Evolutionary conservation across 2,888 invertebrate species (phyloP).

Genomic region (Caenorhabditis macrosperma): DNA sequence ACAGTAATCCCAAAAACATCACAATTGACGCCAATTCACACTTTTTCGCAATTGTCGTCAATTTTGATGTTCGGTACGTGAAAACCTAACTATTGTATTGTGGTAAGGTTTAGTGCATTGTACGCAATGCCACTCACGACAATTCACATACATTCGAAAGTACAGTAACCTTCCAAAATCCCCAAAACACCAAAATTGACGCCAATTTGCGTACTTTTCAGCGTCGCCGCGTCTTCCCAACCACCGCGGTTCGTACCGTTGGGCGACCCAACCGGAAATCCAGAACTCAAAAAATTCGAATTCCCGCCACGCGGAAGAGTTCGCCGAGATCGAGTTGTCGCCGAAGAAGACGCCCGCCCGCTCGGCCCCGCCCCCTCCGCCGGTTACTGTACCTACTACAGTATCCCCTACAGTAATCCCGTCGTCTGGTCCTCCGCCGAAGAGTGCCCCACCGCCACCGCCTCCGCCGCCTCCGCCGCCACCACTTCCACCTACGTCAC

Average conservation of each 20-base stretch:
- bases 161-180: background rate
- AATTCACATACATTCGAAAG: background rate
- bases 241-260: conserved; percentile 48
- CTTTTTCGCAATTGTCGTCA: no score
- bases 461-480: conserved; percentile 50
- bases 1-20: background rate
- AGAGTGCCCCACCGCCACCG: conserved; percentile 20
- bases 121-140: background rate
- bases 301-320: conserved; percentile 24
- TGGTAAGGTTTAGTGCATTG: no score
- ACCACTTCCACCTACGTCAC: conserved; percentile 15
- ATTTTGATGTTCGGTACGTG: background rate
- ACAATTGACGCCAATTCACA: background rate
- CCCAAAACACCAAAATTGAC: background rate
- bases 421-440: background rate
- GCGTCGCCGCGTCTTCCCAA: conserved; percentile 30
- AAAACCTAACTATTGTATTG: no score
- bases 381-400: conserved; percentile 1
- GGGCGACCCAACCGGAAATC: conserved; percentile 31
- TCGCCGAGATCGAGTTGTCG: conserved; percentile 15
- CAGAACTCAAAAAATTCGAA: conserved; percentile 1
- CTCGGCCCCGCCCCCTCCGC: conserved; percentile 28
- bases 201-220: background rate
- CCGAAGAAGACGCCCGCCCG: conserved; percentile 5
- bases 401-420: no score